phyloP scores from a whole-genome alignment of 2,113 vertebrate species.

The Alosa alosa region DNA sequence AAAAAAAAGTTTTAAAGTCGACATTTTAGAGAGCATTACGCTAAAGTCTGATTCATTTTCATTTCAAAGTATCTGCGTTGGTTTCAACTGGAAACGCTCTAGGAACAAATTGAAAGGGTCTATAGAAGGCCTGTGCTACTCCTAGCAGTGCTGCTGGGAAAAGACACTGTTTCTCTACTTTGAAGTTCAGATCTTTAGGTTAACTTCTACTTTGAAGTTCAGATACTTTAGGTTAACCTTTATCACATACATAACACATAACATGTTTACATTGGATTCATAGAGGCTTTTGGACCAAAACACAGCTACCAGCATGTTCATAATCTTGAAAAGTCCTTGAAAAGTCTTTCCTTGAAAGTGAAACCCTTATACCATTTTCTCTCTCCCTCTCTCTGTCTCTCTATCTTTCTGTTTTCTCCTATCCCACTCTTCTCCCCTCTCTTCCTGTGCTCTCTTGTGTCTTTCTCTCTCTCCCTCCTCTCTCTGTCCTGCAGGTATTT shows the following conservation, averaged over 20 bases:
- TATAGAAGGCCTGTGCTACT: neutral
- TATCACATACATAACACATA: neutral
- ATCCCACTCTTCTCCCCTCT: neutral
- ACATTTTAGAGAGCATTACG: too few relatives aligned
- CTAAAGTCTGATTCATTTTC: too few relatives aligned
- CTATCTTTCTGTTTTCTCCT: neutral
- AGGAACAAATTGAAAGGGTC: too few relatives aligned
- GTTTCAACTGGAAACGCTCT: too few relatives aligned
- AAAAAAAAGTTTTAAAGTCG: too few relatives aligned
- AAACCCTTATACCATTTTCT: neutral
- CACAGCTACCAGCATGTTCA: constrained; percentile 1
- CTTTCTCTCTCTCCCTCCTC: neutral
- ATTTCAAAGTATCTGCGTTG: too few relatives aligned
- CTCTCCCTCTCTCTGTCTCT: neutral
- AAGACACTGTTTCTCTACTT: too few relatives aligned
- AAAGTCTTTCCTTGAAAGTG: neutral
- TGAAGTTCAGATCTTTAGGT: too few relatives aligned
- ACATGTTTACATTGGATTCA: neutral
- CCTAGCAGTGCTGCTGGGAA: neutral
- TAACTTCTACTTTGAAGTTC: too few relatives aligned
- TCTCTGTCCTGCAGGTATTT: constrained; percentile 81
- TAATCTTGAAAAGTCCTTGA: neutral
- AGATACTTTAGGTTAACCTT: too few relatives aligned
- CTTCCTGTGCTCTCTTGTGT: neutral
- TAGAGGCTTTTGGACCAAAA: neutral